These are phyloP conservation scores for Siniperca undulata DNA, from an alignment of 2,797 vertebrate genomes.

Conservation along the genomic window DNA sequence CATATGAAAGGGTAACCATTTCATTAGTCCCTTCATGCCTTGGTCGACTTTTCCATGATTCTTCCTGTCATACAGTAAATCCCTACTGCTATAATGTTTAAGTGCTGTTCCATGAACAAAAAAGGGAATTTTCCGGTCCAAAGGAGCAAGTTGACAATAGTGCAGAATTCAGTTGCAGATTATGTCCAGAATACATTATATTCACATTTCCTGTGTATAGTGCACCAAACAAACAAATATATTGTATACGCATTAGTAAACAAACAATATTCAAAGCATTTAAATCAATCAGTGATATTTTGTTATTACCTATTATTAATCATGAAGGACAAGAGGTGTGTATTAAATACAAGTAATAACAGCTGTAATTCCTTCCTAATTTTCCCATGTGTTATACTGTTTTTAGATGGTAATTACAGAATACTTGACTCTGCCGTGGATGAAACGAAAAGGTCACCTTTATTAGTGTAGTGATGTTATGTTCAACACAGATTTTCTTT, in stretches of 20 bases:
- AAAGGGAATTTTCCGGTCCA: not conserved
- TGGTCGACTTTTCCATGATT: not conserved
- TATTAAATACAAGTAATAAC: not conserved
- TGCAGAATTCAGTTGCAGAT: not conserved
- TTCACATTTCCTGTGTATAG: not conserved
- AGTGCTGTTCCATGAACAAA: not conserved
- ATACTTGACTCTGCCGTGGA: not conserved
- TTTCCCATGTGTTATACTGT: not conserved
- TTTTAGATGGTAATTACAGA: constrained; percentile 13
- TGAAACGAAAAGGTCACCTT: not conserved
- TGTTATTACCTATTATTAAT: not conserved
- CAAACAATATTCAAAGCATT: not conserved
- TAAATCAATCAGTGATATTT: not conserved
- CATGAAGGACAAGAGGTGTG: not conserved
- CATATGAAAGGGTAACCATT: not conserved
- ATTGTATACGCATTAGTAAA: not conserved
- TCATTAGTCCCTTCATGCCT: no score
- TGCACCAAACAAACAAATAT: not conserved
- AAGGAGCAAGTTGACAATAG: not conserved
- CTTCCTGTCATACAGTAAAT: not conserved
- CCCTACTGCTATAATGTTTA: not conserved
- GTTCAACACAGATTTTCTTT: constrained; percentile 12
- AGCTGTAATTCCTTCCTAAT: not conserved
- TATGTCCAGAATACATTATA: not conserved
- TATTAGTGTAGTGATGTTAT: constrained; percentile 1